Base-by-base conservation (phyloP, 2,888 invertebrate species). In the Acholoe squamosa region DNA sequence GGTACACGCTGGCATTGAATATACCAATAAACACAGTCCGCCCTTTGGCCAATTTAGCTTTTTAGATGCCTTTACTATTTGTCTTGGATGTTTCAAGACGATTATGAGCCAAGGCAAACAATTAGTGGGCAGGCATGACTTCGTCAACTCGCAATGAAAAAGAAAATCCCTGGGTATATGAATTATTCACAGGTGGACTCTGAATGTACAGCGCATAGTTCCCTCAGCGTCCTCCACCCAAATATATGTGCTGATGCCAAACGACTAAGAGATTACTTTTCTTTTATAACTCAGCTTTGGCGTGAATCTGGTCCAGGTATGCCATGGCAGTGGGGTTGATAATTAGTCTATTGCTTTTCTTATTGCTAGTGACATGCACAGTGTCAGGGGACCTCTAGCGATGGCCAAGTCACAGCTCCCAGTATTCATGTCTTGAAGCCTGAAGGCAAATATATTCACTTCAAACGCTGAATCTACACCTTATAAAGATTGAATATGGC, bases 331-430 rank as follows among this genome's bases (percentile, higher is more conserved):
- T 43, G 61, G 3, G 61, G 61, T 61, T 61, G 61, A 61, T 61
- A 61, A 71, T 25, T 71, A 71, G 71, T 71, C 71, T 71, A 71
- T 71, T 71, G 71, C 25, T 71, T 71, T 7, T 25, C 3, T 71
- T 71, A 71, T 71, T 71, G 71, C 71, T 28, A 7, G 28, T 7
- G 71, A 71, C 71, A 71, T 28, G 71, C 71, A 28, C 71, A 28
- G 71, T 71, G 3, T 25, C 14, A 43, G 43, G 43, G 10, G 43
- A 43, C 43, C 43, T 43, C 43, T 43, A 43, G 43, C 43, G n/a
- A n/a, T n/a, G n/a, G n/a, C n/a, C 43, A 43, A 7, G 43, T 43
- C 43, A 10, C 43, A 7, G 43, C 43, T 43, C 43, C 43, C 10
- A 43, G 3, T n/a, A n/a, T n/a, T n/a, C n/a, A n/a, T 7, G 43